These are phyloP conservation scores for Bombus waltoni DNA, from an alignment of 1,140 invertebrate genomes.

Conservation along the genomic window DNA sequence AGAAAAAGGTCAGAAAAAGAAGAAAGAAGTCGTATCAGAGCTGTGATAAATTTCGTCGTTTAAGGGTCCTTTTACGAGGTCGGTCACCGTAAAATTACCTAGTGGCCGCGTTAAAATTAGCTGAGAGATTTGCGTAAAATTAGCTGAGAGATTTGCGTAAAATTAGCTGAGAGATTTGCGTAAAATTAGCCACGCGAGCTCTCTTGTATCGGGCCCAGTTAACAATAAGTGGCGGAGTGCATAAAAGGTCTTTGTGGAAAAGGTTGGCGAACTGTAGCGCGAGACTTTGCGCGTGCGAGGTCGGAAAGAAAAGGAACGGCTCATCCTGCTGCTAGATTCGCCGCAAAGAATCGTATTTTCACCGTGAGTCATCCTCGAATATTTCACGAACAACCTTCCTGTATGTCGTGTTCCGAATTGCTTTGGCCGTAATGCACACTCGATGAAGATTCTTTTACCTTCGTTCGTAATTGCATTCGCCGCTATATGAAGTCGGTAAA, in stretches of 20 bases:
- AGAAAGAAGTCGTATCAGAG: background rate
- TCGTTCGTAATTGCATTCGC: background rate
- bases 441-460: background rate
- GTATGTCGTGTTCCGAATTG: background rate
- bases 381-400: background rate
- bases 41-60: conserved; percentile 3
- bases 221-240: background rate
- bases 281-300: conserved; percentile 21
- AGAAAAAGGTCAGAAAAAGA: background rate
- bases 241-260: background rate
- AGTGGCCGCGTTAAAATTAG: background rate
- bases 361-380: background rate
- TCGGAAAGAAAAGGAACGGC: background rate
- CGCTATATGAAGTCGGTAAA: background rate
- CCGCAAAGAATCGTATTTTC: background rate
- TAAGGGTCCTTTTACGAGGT: conserved; percentile 8
- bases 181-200: background rate
- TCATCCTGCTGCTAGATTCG: too few species aligned
- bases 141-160: conserved; percentile 14
- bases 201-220: background rate
- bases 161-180: too few species aligned
- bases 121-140: conserved; percentile 23
- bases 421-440: background rate
- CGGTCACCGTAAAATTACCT: background rate
- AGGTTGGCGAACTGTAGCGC: background rate